Evolutionary conservation across 2,797 vertebrate genomes (phyloP), one percentile per base, ranked within the genome.

Genomic region (Cyclura pinguis): DNA sequence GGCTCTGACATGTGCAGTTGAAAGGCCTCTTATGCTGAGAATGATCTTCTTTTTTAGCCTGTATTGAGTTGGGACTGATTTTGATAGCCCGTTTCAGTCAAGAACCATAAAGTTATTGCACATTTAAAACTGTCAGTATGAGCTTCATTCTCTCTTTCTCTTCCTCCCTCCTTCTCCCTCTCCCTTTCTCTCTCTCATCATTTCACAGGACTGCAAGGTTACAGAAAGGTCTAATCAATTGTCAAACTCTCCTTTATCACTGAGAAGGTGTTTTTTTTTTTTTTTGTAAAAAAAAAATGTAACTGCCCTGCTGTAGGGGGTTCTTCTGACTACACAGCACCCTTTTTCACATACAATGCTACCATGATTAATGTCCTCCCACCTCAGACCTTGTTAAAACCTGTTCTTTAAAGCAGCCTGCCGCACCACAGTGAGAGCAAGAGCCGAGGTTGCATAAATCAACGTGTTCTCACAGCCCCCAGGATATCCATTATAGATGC

Each of bases 401-500:
- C 97, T 97, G 98, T 98, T 98, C 97, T 98, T 97, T 97, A 97
- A 96, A 97, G 97, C 97, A 97, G 97, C 95, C 97, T 95, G 96
- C 96, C 96, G 94, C 96, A 97, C 97, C 97, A 95, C 97, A 96
- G 97, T 96, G 96, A 97, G 97, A 97, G 97, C 96, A 94, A 95
- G 97, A 97, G 97, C 42, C 96, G 95, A 97, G 97, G 97, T 96
- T 98, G 98, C 97, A 98, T 98, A 98, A 98, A 98, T 98, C 97
- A 98, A 97, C 97, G 97, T 97, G 97, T 97, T 98, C 97, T 98
- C 97, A 97, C 97, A 97, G 97, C 97, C 98, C 97, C 97, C 98
- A 97, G 98, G 97, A 98, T 98, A 98, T 98, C 98, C 97, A 98
- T 98, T 98, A 98, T 98, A 98, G 97, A 98, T 98, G 98, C 97